Percentiles rank a stretch among this genome's conserved stretches.
Evolutionary conservation across 2,797 vertebrate species (phyloP).

Genomic region (Nannoperca australis): DNA sequence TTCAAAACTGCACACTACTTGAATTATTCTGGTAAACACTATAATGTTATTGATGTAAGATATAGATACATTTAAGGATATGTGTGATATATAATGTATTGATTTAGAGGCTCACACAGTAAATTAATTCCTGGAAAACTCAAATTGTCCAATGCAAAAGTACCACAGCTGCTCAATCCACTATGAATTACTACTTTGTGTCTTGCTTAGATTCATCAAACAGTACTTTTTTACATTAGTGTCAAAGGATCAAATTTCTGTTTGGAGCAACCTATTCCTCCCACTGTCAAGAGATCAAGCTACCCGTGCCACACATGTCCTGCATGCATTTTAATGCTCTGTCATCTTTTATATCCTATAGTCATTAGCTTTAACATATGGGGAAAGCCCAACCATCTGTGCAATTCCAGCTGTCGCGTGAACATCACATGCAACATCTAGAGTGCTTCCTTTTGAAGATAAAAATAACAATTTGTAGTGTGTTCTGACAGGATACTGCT

Average conservation of each 20-base stretch:
- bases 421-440: slow-evolving; percentile 28
- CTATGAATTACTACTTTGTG: slow-evolving; percentile 35
- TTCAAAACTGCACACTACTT: slow-evolving; percentile 26
- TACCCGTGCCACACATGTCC: slow-evolving; percentile 18
- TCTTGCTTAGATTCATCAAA: slow-evolving; percentile 44
- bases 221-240: slow-evolving; percentile 23
- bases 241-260: slow-evolving; percentile 43
- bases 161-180: slow-evolving; percentile 28
- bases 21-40: slow-evolving; percentile 31
- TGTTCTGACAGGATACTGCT: slow-evolving; percentile 14
- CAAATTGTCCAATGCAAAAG: background rate
- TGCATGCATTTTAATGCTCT: slow-evolving; percentile 65
- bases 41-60: background rate
- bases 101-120: background rate
- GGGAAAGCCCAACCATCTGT: slow-evolving; percentile 65
- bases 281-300: slow-evolving; percentile 33
- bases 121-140: slow-evolving; percentile 14
- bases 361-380: slow-evolving; percentile 65
- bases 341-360: slow-evolving; percentile 52
- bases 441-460: slow-evolving; percentile 9
- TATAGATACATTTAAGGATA: background rate
- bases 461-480: background rate
- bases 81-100: background rate
- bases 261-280: slow-evolving; percentile 35
- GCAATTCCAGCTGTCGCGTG: slow-evolving; percentile 55